Base-by-base conservation (phyloP, 2,113 vertebrate genomes). In the Aphyosemion australe region DNA sequence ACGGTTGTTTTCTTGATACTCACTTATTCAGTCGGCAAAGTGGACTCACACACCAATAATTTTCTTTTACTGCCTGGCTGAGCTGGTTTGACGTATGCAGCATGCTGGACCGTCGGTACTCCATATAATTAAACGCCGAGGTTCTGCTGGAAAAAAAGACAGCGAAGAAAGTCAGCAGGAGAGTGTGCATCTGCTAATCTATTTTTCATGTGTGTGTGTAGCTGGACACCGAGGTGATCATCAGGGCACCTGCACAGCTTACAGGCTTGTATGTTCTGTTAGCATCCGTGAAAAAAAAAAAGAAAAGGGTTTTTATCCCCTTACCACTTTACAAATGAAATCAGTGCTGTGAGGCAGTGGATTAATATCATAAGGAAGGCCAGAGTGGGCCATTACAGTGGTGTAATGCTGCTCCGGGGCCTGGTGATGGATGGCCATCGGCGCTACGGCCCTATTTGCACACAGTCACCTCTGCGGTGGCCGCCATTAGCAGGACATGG, bases 281-380 rank as follows among this genome's bases (percentile, higher is more conserved):
- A 78, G 54, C 70, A 71, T 56, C 61, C 68, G 19, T 61, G 32
- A 26, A 55, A 16, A 15, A 32, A 47, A 56, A 63, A 78, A 65
- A 66, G 54, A 67, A n/a, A 72, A 69, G 51, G 53, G 41, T 56
- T 83, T 61, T 72, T 69, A 74, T 81, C 82, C 78, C 80, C 80
- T 94, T 94, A 93, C 95, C 95, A 94, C 93, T 93, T 94, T 93
- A 94, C 93, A 95, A 95, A 95, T 95, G 93, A 94, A 97, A 96
- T 95, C 94, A 94, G 93, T 91, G 93, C 87, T 90, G 93, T 91
- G 94, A 94, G 94, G 94, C 94, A 91, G 92, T 94, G 94, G 95
- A 96, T 95, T 96, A 96, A 96, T 96, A 96, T 94, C 94, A 95
- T 96, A 96, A 97, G 95, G 95, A 95, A 96, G 94, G 94, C 90